These are phyloP conservation scores for Recurvirostra avosetta DNA, from an alignment of 2,113 vertebrate species.

Conservation along the genomic window DNA sequence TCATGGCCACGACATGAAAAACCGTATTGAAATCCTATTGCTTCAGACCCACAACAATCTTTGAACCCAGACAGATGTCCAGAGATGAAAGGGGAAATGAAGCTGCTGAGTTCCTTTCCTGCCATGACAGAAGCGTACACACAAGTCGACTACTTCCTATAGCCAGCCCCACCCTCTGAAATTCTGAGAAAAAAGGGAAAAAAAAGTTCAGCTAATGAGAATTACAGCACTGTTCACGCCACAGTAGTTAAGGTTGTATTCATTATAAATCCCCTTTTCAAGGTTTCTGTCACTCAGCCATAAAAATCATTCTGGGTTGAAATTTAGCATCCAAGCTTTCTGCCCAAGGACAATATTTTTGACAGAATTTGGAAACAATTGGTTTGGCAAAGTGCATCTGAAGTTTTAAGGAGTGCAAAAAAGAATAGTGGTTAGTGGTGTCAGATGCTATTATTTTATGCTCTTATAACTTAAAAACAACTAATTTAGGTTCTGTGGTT, in stretches of 20 bases:
- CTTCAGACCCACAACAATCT: neutral
- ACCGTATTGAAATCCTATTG: neutral
- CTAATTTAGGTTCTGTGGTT: constrained; percentile 46
- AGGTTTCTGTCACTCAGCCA: constrained; percentile 49
- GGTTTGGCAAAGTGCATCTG: constrained; percentile 29
- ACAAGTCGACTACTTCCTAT: neutral
- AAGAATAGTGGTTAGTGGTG: constrained; percentile 54
- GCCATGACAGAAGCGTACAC: neutral
- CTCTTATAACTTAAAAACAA: constrained; percentile 58
- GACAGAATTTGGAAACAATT: constrained; percentile 68
- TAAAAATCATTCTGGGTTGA: constrained; percentile 48
- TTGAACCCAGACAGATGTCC: constrained; percentile 28
- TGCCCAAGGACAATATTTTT: constrained; percentile 67
- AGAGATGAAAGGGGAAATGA: constrained; percentile 21
- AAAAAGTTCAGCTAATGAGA: constrained; percentile 49
- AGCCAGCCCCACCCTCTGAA: constrained; percentile 18
- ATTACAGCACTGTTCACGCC: constrained; percentile 9
- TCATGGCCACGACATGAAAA: neutral
- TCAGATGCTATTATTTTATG: constrained; percentile 63
- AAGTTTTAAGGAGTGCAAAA: constrained; percentile 34
- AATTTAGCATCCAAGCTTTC: constrained; percentile 49
- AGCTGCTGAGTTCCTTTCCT: neutral
- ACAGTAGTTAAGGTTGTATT: constrained; percentile 29
- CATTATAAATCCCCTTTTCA: constrained; percentile 51
- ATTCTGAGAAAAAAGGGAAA: constrained; percentile 43